Base-by-base conservation (phyloP, 2,113 vertebrate genomes). In the Sprattus sprattus region DNA sequence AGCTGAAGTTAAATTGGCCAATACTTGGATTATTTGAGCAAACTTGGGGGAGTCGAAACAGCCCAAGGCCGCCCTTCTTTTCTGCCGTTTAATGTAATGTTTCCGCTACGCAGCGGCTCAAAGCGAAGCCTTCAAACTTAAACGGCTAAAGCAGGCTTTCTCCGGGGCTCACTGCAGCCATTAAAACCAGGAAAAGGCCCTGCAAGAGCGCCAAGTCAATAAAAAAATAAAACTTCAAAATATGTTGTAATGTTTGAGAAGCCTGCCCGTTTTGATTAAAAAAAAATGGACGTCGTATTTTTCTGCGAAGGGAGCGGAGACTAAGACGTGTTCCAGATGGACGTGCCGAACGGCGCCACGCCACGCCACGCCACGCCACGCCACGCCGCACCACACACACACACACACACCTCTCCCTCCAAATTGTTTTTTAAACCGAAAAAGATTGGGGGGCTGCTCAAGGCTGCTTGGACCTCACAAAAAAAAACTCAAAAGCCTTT, bases 181-280 rank as follows among this genome's bases (percentile, higher is more conserved):
- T 95, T 95, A 96, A 96, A 95, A 88, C 81, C 86, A 90, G 93
- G 93, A 94, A 95, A 95, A 94, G 93, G 92, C 90, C 86, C n/a
- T n/a, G 91, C 89, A 81, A 91, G 87, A 86, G 89, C 93, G 94
- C 95, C 94, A 96, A 94, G 50, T 90, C 91, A 91, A 94, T 96
- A 95, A 96, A 95, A 91, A 90, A 93, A 92, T 93, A 94, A 91
- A 93, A 94, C 94, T 93, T 95, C 92, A 94, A 95, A 95, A 95
- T 95, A 94, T 92, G 92, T 92, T 88, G 91, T 94, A 93, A 94
- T 93, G 93, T 94, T 95, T 93, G 91, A 95, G 94, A 94, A 92
- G 84, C 86, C 89, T 91, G 91, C 90, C 88, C 82, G 83, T 91
- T 92, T 93, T 91, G 87, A 71, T n/a, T n/a, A n/a, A n/a, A n/a